Evolutionary conservation across 2,797 vertebrate species (phyloP).

Genomic region (Crypturellus tataupa): DNA sequence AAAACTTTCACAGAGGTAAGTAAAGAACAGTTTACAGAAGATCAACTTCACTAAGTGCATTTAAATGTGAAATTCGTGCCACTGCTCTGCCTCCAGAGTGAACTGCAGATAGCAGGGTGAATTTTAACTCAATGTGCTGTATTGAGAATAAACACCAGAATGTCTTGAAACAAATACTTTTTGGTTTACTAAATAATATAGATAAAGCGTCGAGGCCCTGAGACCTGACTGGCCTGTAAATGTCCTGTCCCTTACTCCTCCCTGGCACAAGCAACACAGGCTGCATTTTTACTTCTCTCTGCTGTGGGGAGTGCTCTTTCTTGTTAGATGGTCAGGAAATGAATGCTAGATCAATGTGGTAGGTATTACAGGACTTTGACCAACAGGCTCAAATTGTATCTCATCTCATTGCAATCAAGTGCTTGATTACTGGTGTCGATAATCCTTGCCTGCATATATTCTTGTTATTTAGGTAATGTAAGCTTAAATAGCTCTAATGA

Average conservation of each 20-base stretch:
- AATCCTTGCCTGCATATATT: not conserved
- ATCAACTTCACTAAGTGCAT: not conserved
- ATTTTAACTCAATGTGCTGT: not conserved
- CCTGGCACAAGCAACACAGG: not conserved
- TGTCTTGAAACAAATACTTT: not conserved
- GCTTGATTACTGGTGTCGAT: not conserved
- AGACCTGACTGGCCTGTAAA: not conserved
- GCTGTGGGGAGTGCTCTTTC: accelerated
- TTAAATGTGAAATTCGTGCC: not conserved
- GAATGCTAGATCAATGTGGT: not conserved
- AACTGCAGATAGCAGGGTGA: accelerated
- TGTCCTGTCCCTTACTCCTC: not conserved
- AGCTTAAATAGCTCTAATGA: not conserved
- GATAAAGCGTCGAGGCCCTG: not conserved
- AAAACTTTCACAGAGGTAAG: not conserved
- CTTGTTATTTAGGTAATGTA: not conserved
- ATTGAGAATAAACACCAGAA: not conserved
- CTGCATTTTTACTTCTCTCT: not conserved
- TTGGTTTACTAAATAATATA: not conserved
- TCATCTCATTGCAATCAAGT: not conserved
- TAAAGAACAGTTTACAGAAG: not conserved
- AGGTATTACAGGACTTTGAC: not conserved
- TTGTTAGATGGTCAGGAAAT: constrained; percentile 13
- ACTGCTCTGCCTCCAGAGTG: accelerated
- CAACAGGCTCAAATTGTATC: not conserved